Evolutionary conservation across 1,140 invertebrate genomes (phyloP).

Genomic region (Lepidostoma basale): DNA sequence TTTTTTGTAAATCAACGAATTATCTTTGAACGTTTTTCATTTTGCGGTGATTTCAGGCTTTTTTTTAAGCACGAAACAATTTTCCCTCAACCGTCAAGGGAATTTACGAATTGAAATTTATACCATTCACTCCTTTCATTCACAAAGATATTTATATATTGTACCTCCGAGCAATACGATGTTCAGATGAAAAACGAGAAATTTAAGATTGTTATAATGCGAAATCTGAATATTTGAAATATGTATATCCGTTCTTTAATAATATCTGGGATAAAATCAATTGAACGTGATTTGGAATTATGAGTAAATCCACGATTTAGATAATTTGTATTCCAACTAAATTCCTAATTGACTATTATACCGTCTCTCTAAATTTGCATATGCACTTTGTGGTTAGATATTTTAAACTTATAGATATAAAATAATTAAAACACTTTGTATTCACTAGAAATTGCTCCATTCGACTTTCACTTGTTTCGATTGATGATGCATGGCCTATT

Average conservation of each 20-base stretch:
- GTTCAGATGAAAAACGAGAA: neutral
- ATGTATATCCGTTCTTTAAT: neutral
- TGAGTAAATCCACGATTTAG: too few species aligned
- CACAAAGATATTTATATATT: slow-evolving; percentile 2
- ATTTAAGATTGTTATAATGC: neutral
- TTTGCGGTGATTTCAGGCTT: neutral
- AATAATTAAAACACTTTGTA: too few species aligned
- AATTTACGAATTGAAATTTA: slow-evolving; percentile 11
- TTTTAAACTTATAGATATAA: too few species aligned
- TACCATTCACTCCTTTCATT: neutral
- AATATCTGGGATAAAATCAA: neutral
- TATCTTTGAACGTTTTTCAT: neutral
- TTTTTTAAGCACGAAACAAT: neutral
- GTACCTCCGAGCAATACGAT: neutral
- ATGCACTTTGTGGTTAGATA: too few species aligned
- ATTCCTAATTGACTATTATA: too few species aligned
- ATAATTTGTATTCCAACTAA: too few species aligned
- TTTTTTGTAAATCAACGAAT: neutral
- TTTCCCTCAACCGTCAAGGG: neutral
- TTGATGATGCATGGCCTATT: too few species aligned
- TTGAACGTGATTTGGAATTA: neutral
- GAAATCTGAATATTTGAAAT: neutral
- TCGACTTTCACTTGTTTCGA: too few species aligned
- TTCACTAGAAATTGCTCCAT: too few species aligned
- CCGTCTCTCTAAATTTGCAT: too few species aligned